phyloP scores from a whole-genome alignment of 35 echinoderm and acorn worm species.

The Holothuria glaberrima region DNA sequence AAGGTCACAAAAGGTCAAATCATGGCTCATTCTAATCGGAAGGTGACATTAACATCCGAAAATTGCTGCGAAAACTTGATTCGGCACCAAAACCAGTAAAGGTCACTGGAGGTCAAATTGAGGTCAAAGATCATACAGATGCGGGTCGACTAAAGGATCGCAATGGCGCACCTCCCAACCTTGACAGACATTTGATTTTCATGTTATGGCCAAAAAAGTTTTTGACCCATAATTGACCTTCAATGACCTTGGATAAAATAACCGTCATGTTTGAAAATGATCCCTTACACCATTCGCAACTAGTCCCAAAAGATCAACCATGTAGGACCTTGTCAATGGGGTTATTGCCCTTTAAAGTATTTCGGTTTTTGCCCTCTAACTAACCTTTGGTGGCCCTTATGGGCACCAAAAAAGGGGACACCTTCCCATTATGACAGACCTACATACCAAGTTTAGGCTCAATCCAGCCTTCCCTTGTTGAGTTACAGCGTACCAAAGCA shows the following conservation, averaged over 20 bases:
- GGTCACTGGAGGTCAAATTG: no score
- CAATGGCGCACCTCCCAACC: background rate
- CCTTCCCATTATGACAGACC: no score
- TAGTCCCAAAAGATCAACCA: conserved; percentile 9
- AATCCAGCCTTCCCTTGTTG: no score
- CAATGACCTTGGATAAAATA: background rate
- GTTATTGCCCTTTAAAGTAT: background rate
- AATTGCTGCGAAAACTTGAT: no score
- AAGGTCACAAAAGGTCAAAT: no score
- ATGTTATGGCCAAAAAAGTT: background rate
- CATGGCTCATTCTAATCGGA: no score
- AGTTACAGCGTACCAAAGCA: no score
- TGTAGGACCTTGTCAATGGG: background rate
- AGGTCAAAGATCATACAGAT: no score
- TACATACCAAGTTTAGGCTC: background rate
- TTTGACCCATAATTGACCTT: conserved; percentile 29
- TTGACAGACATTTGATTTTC: conserved; percentile 18
- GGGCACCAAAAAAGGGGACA: background rate
- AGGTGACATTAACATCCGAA: no score
- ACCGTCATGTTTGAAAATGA: conserved; percentile 13
- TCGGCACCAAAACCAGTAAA: background rate
- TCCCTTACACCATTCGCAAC: background rate
- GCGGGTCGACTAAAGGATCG: background rate
- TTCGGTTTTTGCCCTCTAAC: background rate
- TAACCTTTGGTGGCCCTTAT: background rate